Evolutionary conservation across 2,113 vertebrate species (phyloP), one percentile per base, ranked within the genome.

Genomic region (Zeus faber): DNA sequence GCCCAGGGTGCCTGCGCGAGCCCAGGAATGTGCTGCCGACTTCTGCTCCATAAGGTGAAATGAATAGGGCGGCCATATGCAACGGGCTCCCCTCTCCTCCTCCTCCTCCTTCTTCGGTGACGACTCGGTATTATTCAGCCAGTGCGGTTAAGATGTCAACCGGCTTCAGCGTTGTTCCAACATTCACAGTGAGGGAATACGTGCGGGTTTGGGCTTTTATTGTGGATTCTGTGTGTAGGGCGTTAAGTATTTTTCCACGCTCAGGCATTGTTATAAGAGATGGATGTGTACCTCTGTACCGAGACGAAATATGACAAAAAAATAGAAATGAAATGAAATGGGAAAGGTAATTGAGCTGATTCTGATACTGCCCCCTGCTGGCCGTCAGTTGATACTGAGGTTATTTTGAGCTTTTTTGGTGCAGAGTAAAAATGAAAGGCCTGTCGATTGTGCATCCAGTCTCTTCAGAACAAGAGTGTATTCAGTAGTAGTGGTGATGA

Each of bases 1-100:
- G 81, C 85, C 85, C 81, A 83, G 79, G 81, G 81, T 86, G 83
- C 78, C 78, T 82, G 82, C 71, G 76, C 76, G 73, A 85, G 83
- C 67, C 67, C 50, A 85, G 76, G 82, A 85, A 82, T 85, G 81
- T 67, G 57, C 62, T 26, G 54, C 59, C 53, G 78, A 86, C 74
- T 80, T 80, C 77, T 80, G 76, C 82, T 80, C 76, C 81, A 80
- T 79, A 85, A 87, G 81, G 67, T 83, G 79, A 80, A 84, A 84
- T 84, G 79, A 87, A 83, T 76, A 83, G 80, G n/a, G 67, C 76
- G 41, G 67, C 70, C 81, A 76, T 83, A 80, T 71, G 73, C 62
- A 64, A 48, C 65, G 64, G n/a, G 65, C 66, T 55, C 35, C 55
- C 71, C 64, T 72, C 62, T 58, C 56, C 57, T 35, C n/a, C n/a